A percentile compares a stretch with the other conserved stretches of the same genome.
These are phyloP conservation scores for Machaerirhynchus nigripectus DNA, from an alignment of 2,113 vertebrate genomes.

Conservation along the genomic window DNA sequence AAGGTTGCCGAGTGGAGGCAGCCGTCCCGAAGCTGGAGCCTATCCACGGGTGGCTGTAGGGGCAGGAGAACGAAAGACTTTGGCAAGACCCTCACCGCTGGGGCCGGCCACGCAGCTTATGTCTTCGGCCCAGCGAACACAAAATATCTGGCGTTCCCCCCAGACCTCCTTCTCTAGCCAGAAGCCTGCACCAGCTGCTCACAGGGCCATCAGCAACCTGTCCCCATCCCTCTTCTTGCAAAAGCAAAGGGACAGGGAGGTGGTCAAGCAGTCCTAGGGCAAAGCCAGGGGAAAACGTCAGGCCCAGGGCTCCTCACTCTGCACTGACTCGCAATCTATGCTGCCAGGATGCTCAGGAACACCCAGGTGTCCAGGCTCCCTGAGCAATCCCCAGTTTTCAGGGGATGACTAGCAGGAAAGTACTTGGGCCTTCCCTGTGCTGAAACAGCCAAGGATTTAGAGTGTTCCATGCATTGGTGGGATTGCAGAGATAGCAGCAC, in stretches of 20 bases:
- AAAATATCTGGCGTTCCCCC: fast-evolving
- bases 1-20: fast-evolving
- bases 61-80: neutral
- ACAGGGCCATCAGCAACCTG: fast-evolving
- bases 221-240: neutral
- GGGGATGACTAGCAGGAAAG: neutral
- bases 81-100: fast-evolving
- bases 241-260: neutral
- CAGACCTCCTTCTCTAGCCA: neutral
- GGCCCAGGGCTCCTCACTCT: fast-evolving
- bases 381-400: neutral
- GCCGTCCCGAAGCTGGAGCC: neutral
- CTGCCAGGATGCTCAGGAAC: neutral
- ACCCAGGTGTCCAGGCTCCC: fast-evolving
- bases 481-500: neutral
- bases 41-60: fast-evolving
- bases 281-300: neutral
- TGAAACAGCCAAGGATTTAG: neutral
- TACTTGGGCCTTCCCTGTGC: neutral
- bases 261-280: too few species aligned
- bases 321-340: fast-evolving
- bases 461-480: fast-evolving
- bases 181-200: neutral
- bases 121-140: fast-evolving
- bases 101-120: fast-evolving